Conservation (phyloP, 2,797 vertebrate genomes). For the Stomatorhinus walkeri region DNA sequence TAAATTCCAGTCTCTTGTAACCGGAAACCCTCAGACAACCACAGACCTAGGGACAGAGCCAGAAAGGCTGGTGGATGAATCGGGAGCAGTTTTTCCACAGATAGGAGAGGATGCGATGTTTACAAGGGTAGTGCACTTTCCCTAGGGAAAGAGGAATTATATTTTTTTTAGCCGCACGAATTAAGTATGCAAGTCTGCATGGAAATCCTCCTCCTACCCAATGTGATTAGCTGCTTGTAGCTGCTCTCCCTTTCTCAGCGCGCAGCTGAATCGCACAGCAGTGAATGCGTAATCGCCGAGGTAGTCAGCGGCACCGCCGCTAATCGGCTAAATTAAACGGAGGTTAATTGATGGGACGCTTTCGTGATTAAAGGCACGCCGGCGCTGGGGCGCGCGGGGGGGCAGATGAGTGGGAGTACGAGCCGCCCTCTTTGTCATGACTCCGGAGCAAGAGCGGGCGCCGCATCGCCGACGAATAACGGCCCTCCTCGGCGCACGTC, state of each 20-base stretch:
- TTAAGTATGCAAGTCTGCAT: conserved; percentile 16
- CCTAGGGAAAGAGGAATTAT: background rate
- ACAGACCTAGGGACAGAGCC: background rate
- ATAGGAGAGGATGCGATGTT: conserved; percentile 8
- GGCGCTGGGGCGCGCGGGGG: background rate
- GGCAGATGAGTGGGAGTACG: background rate
- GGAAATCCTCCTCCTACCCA: conserved; percentile 8
- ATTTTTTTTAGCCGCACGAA: background rate
- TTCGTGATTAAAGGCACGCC: background rate
- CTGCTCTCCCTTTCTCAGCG: background rate
- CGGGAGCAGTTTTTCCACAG: background rate
- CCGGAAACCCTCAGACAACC: background rate
- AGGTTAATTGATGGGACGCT: conserved; percentile 16
- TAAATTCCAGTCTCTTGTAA: background rate
- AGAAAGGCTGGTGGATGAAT: background rate
- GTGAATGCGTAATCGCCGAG: background rate
- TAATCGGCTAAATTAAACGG: conserved; percentile 2
- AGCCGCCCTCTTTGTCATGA: conserved; percentile 1
- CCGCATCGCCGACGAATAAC: background rate
- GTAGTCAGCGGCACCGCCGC: background rate
- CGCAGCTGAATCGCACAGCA: conserved; percentile 1
- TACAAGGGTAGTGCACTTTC: background rate
- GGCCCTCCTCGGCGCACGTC: background rate
- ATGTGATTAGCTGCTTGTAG: background rate
- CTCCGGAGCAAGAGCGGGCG: background rate